These are phyloP conservation scores for Philypnodon macrostomus DNA, from an alignment of 2,797 vertebrate species.

Conservation along the genomic window DNA sequence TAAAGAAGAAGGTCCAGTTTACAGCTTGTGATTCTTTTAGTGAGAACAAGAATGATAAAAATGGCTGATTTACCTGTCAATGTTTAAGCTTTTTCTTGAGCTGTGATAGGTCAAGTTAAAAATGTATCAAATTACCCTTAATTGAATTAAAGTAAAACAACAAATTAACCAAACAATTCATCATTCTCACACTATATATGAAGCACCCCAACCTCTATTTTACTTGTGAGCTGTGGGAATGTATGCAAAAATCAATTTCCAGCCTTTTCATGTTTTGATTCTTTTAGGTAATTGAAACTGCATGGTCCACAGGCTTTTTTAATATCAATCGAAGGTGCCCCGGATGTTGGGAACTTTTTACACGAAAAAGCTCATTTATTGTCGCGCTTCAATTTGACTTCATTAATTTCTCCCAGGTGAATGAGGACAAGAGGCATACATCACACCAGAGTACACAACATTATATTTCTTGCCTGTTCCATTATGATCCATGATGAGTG, in stretches of 20 bases:
- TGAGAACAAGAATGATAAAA: no score
- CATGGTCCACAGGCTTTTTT: conserved; percentile 71
- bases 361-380: conserved; percentile 47
- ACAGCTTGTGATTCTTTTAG: no score
- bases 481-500: conserved; percentile 55
- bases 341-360: conserved; percentile 47
- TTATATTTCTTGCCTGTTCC: conserved; percentile 35
- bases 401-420: conserved; percentile 62
- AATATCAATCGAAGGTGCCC: conserved; percentile 67
- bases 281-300: conserved; percentile 74
- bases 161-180: neutral
- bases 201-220: conserved; percentile 21
- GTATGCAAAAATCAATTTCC: conserved; percentile 63
- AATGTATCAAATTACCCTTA: no score
- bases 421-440: conserved; percentile 43
- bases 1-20: no score
- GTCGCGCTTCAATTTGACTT: conserved; percentile 49
- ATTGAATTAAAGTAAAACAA: neutral
- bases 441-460: conserved; percentile 38
- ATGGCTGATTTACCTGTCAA: no score
- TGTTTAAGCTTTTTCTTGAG: no score
- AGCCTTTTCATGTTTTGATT: conserved; percentile 66
- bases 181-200: neutral
- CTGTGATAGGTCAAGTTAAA: no score
- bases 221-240: conserved; percentile 11